These are phyloP conservation scores for Daboia siamensis DNA, from an alignment of 2,113 vertebrate species.

Conservation along the genomic window DNA sequence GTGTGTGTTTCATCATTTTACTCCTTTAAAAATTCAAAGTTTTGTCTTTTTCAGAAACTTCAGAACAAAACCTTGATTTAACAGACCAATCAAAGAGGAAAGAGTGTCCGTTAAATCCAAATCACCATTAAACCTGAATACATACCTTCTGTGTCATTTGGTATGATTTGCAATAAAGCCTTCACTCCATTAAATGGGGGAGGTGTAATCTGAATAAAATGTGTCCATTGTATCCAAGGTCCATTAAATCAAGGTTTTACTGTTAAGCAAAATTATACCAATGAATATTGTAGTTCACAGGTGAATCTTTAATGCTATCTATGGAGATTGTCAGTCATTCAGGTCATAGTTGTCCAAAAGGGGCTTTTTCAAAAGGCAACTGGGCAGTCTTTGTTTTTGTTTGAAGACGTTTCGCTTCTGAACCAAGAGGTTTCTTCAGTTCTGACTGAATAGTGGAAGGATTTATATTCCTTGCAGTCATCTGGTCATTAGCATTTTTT, in stretches of 20 bases:
- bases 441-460: not conserved
- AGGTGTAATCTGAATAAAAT: not conserved
- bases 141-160: not conserved
- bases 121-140: not conserved
- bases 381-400: not conserved
- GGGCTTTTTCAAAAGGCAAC: not conserved
- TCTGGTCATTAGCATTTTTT: not conserved
- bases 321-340: not conserved
- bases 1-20: constrained; percentile 1
- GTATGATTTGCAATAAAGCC: not conserved
- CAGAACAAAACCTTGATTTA: not conserved
- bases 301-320: not conserved
- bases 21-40: not conserved
- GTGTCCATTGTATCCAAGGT: not conserved
- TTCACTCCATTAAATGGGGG: not conserved
- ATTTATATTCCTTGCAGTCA: not conserved
- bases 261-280: not conserved
- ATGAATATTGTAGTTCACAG: not conserved
- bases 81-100: not conserved
- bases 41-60: not conserved
- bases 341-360: not conserved
- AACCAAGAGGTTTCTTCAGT: not conserved
- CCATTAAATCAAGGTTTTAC: not conserved
- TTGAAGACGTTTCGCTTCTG: not conserved
- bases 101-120: not conserved